Conservation (phyloP, 2,888 invertebrate genomes). For the Thereva nobilitata region DNA sequence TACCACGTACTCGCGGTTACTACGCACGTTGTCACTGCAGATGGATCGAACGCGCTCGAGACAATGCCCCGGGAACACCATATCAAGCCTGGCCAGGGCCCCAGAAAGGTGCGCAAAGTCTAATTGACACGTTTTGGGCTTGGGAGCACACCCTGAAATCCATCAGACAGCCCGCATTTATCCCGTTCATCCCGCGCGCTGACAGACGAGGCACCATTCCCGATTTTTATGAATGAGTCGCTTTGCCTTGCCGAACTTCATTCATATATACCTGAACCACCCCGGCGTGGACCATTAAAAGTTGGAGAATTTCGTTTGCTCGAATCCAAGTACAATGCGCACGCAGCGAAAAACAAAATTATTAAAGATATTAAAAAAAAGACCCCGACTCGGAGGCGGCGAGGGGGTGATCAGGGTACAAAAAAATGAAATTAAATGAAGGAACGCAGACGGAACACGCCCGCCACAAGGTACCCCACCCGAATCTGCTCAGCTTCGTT, state of each 20-base stretch:
- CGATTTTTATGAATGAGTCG: conserved; percentile 29
- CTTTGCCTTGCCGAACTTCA: conserved; percentile 21
- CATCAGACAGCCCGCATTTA: conserved; percentile 21
- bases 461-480: conserved; percentile 37
- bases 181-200: conserved; percentile 7
- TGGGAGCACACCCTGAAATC: conserved; percentile 21
- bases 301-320: conserved; percentile 8
- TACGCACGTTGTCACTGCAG: conserved; percentile 30
- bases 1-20: conserved; percentile 18
- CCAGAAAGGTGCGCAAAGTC: conserved; percentile 21
- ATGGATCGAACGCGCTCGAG: conserved; percentile 10
- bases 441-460: conserved; percentile 40
- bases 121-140: conserved; percentile 33
- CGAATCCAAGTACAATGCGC: conserved; percentile 20
- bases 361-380: conserved; percentile 21
- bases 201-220: conserved; percentile 16
- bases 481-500: conserved; percentile 16
- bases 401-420: conserved; percentile 19
- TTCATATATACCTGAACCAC: conserved; percentile 28
- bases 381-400: not conserved
- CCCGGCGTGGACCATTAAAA: conserved; percentile 18
- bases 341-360: conserved; percentile 25
- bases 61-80: conserved; percentile 17
- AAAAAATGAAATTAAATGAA: conserved; percentile 34
- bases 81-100: conserved; percentile 2